Conservation (phyloP, 1,140 invertebrate genomes). For the Cyclina sinensis region DNA sequence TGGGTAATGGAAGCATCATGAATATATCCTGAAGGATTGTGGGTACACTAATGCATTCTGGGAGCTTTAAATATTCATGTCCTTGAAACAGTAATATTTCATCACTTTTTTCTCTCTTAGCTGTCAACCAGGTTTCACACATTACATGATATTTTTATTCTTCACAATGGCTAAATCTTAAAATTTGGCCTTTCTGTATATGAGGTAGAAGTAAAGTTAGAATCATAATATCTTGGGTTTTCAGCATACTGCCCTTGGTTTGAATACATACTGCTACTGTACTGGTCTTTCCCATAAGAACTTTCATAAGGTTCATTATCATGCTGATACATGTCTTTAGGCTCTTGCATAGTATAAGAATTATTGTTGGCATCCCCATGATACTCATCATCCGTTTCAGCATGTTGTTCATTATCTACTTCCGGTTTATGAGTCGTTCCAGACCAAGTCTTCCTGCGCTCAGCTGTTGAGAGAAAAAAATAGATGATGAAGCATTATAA, state of each 20-base stretch:
- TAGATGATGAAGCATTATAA: no score
- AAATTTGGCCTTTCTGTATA: slow-evolving; percentile 49
- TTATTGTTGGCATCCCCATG: slow-evolving; percentile 57
- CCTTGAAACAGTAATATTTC: neutral
- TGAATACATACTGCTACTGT: neutral
- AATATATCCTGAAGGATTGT: neutral
- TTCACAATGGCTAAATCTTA: slow-evolving; percentile 39
- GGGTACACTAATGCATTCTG: no score
- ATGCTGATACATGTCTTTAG: slow-evolving; percentile 30
- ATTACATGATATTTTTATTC: neutral
- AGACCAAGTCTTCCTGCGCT: slow-evolving; percentile 66
- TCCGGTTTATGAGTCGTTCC: slow-evolving; percentile 45
- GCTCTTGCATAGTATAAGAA: slow-evolving; percentile 3
- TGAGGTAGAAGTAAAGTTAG: slow-evolving; percentile 49
- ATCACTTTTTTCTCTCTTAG: neutral
- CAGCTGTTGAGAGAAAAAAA: slow-evolving; percentile 35
- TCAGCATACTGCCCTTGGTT: neutral
- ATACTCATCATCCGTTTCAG: slow-evolving; percentile 31
- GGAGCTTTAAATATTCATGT: neutral
- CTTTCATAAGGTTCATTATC: neutral
- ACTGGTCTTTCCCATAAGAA: neutral
- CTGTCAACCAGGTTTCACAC: neutral
- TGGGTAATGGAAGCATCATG: neutral
- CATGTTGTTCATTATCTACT: neutral
- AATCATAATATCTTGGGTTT: neutral